These are phyloP conservation scores for Naja naja DNA, from an alignment of 2,113 vertebrate species.

Conservation along the genomic window DNA sequence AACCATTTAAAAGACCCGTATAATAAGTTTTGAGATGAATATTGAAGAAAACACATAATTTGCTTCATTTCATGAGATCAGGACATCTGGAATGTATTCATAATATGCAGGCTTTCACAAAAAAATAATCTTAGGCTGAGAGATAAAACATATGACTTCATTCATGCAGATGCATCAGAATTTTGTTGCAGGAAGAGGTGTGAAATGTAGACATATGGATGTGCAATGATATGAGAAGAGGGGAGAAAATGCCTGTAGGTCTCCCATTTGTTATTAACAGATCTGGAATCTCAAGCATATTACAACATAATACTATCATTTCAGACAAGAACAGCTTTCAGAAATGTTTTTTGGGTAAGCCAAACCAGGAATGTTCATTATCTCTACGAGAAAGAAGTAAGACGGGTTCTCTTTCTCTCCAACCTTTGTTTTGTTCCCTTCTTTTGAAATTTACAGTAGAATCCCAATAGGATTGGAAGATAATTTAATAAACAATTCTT, in stretches of 20 bases:
- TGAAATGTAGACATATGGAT: background rate
- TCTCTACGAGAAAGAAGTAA: background rate
- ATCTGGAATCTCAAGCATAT: background rate
- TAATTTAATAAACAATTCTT: background rate
- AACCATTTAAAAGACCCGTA: background rate
- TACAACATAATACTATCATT: background rate
- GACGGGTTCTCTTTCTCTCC: background rate
- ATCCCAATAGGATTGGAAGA: background rate
- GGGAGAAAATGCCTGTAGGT: background rate
- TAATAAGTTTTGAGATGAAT: conserved; percentile 17
- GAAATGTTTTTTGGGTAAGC: background rate
- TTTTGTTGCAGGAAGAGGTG: background rate
- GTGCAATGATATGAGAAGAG: background rate
- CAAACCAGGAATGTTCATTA: background rate
- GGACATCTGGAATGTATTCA: conserved; percentile 4
- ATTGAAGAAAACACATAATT: conserved; percentile 21
- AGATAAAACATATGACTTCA: conserved; percentile 7
- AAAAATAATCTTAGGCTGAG: background rate
- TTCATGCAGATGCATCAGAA: conserved; percentile 4
- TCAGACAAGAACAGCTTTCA: background rate
- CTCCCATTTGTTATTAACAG: background rate
- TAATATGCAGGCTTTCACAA: background rate
- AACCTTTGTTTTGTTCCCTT: background rate
- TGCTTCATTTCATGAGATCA: conserved; percentile 8
- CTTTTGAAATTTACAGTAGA: background rate